A percentile compares a stretch with the other conserved stretches of the same genome.
phyloP scores from a whole-genome alignment of 2,113 vertebrate species.

The Semnopithecus entellus region DNA sequence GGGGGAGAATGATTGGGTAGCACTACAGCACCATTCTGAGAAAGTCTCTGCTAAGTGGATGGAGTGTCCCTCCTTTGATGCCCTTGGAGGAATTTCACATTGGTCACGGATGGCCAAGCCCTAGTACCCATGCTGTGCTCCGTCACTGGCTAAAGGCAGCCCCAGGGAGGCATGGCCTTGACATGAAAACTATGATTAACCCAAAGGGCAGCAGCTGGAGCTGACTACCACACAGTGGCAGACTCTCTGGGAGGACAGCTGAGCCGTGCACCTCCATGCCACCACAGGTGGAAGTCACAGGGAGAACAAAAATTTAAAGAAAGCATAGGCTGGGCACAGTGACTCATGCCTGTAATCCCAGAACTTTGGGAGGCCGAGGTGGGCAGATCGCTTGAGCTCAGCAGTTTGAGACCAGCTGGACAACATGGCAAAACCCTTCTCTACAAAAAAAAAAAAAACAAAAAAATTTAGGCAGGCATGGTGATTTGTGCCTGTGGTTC shows the following conservation, averaged over 20 bases:
- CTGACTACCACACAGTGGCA: neutral
- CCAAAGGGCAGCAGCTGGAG: neutral
- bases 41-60: neutral
- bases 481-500: too few relatives aligned
- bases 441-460: too few relatives aligned
- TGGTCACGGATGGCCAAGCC: neutral
- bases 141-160: neutral
- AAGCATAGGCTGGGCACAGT: neutral
- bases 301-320: neutral
- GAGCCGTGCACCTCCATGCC: accelerated
- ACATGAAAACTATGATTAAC: neutral
- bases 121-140: neutral
- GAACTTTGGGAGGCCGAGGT: too few relatives aligned
- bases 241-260: neutral
- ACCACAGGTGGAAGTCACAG: neutral
- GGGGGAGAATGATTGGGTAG: neutral
- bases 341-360: too few relatives aligned
- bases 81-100: neutral
- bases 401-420: too few relatives aligned
- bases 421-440: too few relatives aligned
- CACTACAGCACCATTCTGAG: neutral
- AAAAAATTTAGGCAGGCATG: too few relatives aligned
- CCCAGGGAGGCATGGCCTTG: neutral
- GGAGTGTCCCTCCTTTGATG: neutral
- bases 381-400: too few relatives aligned